Evolutionary conservation across 1,140 invertebrate genomes (phyloP).

Genomic region (Lepidurus couesii): DNA sequence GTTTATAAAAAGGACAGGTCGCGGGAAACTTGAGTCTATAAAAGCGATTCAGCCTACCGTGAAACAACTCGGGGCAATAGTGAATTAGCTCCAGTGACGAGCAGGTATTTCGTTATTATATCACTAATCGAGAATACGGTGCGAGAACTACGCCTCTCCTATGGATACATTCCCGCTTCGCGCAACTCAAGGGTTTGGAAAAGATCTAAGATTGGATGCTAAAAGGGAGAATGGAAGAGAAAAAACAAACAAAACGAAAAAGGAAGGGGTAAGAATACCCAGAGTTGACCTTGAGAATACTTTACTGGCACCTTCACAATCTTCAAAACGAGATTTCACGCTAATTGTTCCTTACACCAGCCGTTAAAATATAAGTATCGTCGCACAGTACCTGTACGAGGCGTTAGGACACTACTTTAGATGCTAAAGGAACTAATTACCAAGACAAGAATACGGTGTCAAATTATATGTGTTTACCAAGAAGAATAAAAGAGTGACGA

Average conservation of each 20-base stretch:
- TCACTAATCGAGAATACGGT: neutral
- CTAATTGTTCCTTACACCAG: no score
- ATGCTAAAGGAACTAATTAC: no score
- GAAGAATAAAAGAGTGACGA: no score
- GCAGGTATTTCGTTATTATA: neutral
- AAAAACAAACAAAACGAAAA: constrained; percentile 6
- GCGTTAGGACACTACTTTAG: no score
- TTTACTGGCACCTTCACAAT: no score
- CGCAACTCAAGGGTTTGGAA: neutral
- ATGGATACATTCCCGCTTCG: neutral
- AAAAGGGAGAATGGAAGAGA: neutral
- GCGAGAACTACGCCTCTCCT: no score
- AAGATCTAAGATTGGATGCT: neutral
- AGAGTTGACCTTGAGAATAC: no score
- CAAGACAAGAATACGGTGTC: no score
- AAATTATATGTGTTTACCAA: no score
- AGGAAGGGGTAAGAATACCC: neutral
- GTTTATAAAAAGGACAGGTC: neutral
- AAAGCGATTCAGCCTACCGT: neutral
- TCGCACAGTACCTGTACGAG: no score
- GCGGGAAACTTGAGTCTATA: neutral
- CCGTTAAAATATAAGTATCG: no score
- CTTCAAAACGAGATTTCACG: no score
- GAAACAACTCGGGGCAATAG: neutral
- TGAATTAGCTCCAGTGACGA: neutral